Percentiles rank a stretch among this genome's conserved stretches.
Evolutionary conservation across 92 coral and sea anemone species (phyloP).

Genomic region (Porites divaricata): DNA sequence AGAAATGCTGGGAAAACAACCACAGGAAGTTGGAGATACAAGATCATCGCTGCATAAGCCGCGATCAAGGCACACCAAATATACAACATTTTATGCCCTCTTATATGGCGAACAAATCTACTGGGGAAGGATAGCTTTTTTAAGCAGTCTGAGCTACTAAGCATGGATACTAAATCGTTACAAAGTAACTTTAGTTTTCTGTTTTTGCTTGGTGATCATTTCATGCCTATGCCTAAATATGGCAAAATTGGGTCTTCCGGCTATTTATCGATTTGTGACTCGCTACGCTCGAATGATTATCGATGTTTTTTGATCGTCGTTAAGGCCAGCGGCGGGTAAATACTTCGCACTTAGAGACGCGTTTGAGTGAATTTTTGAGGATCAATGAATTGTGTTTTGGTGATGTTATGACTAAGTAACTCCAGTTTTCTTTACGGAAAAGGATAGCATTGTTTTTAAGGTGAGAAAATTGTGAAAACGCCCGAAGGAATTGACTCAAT

Average conservation of each 20-base stretch:
- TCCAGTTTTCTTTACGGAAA: too few species aligned
- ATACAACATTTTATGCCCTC: constrained; percentile 56
- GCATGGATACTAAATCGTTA: neutral
- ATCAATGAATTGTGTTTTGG: constrained; percentile 9
- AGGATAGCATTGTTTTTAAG: neutral
- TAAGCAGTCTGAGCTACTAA: constrained; percentile 9
- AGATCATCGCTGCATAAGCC: neutral
- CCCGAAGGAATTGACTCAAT: neutral
- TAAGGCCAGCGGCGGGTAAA: constrained; percentile 39
- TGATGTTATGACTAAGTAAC: neutral
- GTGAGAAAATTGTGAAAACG: constrained; percentile 15
- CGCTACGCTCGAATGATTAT: constrained; percentile 29
- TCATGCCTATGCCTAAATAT: neutral
- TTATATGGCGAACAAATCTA: constrained; percentile 55
- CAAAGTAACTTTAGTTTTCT: too few species aligned
- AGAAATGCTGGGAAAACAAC: constrained; percentile 61
- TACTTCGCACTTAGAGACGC: constrained; percentile 48
- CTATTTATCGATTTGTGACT: constrained; percentile 49
- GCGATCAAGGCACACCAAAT: constrained; percentile 43
- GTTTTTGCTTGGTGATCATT: too few species aligned
- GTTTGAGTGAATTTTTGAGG: neutral
- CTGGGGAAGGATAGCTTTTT: constrained; percentile 51
- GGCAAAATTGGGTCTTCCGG: constrained; percentile 15
- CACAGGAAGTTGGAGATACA: constrained; percentile 71
- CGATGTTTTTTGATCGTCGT: constrained; percentile 31